phyloP scores from a whole-genome alignment of 2,888 invertebrate species.

The Hirtodrosophila alboralis region DNA sequence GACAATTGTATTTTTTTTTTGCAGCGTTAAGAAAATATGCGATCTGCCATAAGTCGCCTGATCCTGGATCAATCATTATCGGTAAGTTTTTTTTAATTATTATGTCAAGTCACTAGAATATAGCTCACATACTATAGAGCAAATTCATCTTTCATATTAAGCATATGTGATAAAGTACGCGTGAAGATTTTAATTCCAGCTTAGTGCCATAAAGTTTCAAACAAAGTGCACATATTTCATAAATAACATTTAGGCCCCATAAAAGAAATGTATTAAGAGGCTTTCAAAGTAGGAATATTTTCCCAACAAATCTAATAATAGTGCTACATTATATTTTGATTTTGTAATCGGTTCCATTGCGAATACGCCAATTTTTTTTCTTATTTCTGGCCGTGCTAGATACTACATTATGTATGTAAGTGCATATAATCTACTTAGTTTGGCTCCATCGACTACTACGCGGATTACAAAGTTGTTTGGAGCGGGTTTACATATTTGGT shows the following conservation, averaged over 20 bases:
- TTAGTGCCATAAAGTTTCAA: conserved; percentile 45
- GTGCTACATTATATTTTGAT: conserved; percentile 42
- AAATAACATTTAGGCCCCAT: conserved; percentile 55
- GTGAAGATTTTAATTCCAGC: conserved; percentile 28
- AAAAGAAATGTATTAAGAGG: conserved; percentile 19
- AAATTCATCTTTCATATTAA: conserved; percentile 8
- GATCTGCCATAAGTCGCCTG: conserved; percentile 48
- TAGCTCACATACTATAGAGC: conserved; percentile 15
- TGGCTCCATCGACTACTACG: conserved; percentile 31
- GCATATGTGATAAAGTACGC: conserved; percentile 27
- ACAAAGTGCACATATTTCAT: conserved; percentile 71
- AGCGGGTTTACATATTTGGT: conserved; percentile 30
- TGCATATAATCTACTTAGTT: conserved; percentile 37
- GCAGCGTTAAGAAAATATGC: conserved; percentile 56
- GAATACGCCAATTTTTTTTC: conserved; percentile 7
- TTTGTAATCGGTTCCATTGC: conserved; percentile 26
- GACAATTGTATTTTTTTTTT: conserved; percentile 37
- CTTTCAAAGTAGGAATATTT: conserved; percentile 35
- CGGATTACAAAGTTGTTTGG: conserved; percentile 35
- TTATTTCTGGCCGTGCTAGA: conserved; percentile 20
- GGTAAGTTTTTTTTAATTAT: conserved; percentile 40
- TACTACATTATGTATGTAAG: conserved; percentile 18
- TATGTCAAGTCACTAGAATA: conserved; percentile 48
- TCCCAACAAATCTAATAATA: conserved; percentile 34
- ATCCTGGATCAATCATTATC: conserved; percentile 65